Evolutionary conservation across 2,113 vertebrate species (phyloP).

Genomic region (Seriola rivoliana): DNA sequence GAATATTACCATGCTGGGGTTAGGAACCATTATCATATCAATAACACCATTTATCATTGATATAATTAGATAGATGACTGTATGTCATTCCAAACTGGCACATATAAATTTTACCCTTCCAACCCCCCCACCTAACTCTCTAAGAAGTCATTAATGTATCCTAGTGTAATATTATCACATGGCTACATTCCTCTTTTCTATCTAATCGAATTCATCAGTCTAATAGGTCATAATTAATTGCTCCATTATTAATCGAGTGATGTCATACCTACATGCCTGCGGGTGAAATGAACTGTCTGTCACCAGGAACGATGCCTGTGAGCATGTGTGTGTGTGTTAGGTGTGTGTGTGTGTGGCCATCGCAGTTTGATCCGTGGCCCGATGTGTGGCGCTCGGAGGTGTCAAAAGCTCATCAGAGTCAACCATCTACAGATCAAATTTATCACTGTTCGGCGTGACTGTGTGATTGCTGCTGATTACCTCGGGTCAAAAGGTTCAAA

Average conservation of each 20-base stretch:
- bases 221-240: conserved; percentile 84
- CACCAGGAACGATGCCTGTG: conserved; percentile 32
- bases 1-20: conserved; percentile 13
- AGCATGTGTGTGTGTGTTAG: background rate
- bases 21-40: conserved; percentile 64
- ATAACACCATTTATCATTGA: conserved; percentile 70
- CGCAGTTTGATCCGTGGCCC: conserved; percentile 26
- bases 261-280: conserved; percentile 74
- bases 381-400: conserved; percentile 9
- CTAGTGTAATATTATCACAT: conserved; percentile 78
- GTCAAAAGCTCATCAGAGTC: conserved; percentile 71
- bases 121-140: conserved; percentile 21
- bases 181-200: conserved; percentile 66
- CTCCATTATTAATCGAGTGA: conserved; percentile 82
- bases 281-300: conserved; percentile 74
- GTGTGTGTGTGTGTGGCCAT: background rate
- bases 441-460: conserved; percentile 56
- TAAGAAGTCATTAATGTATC: conserved; percentile 77
- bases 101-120: conserved; percentile 49
- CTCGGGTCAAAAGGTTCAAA: conserved; percentile 75
- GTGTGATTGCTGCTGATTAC: conserved; percentile 74
- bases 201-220: conserved; percentile 82
- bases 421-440: conserved; percentile 55
- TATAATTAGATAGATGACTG: conserved; percentile 66
- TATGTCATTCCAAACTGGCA: conserved; percentile 63